Conservation (phyloP, 2,113 vertebrate species). For the Heterocephalus glaber region DNA sequence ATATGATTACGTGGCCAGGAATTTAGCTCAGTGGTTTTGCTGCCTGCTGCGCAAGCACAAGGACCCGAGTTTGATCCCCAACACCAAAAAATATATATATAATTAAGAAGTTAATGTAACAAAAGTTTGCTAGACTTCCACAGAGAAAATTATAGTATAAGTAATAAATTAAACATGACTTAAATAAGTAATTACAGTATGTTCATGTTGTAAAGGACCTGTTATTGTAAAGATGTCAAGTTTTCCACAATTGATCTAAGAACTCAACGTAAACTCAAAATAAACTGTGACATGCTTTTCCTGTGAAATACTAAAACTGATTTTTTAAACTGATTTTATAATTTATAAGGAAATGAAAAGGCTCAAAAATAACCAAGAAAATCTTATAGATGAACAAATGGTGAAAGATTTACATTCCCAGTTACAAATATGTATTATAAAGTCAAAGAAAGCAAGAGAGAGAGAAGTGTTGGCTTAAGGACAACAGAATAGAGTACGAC, state of each 20-base stretch:
- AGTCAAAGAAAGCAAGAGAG: neutral
- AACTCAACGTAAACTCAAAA: neutral
- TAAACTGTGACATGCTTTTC: neutral
- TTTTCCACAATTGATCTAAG: neutral
- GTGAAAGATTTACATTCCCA: neutral
- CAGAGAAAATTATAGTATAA: neutral
- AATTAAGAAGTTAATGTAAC: neutral
- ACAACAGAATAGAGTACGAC: neutral
- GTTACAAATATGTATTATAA: slow-evolving; percentile 21
- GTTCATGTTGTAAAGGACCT: neutral
- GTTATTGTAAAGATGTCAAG: neutral
- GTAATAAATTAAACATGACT: neutral
- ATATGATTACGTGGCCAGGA: too few relatives aligned
- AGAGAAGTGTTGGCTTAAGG: neutral
- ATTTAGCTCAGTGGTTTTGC: too few relatives aligned
- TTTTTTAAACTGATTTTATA: neutral
- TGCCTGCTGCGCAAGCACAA: too few relatives aligned
- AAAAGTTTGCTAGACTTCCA: neutral
- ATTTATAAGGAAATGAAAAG: neutral
- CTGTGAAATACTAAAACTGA: neutral
- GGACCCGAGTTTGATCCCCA: too few relatives aligned
- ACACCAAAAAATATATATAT: too few relatives aligned
- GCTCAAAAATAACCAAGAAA: neutral
- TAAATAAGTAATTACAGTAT: neutral
- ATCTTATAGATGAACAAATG: neutral